Conservation (phyloP, 2,888 invertebrate genomes). For the Chaitophorus viminalis region DNA sequence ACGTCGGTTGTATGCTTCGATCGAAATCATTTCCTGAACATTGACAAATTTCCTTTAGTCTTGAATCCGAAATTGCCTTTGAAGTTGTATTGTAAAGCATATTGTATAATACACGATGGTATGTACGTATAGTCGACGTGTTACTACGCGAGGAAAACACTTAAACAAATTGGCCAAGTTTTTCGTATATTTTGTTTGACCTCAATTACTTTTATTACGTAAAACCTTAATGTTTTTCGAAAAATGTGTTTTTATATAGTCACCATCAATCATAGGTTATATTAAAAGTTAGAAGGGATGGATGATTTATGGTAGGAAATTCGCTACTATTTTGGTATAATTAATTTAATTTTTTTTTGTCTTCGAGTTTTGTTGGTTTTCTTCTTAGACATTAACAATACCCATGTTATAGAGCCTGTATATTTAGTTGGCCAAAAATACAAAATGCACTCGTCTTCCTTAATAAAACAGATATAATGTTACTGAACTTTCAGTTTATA, state of each 20-base stretch:
- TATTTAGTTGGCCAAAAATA: neutral
- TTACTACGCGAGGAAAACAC: conserved; percentile 39
- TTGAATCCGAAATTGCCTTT: conserved; percentile 15
- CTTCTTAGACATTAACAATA: neutral
- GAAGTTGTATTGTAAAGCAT: neutral
- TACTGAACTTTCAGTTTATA: neutral
- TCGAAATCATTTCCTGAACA: neutral
- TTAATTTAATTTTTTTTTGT: conserved; percentile 6
- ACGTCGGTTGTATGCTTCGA: neutral
- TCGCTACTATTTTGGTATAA: conserved; percentile 32
- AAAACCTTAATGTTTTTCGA: conserved; percentile 40
- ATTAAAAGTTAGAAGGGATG: conserved; percentile 39
- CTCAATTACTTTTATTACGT: conserved; percentile 54
- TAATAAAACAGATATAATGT: neutral
- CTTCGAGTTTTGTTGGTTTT: neutral
- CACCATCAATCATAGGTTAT: conserved; percentile 53
- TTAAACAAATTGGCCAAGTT: conserved; percentile 58
- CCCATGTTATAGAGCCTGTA: neutral
- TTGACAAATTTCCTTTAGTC: neutral
- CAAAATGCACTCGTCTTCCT: neutral
- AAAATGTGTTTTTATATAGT: conserved; percentile 52
- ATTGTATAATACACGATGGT: too few species aligned
- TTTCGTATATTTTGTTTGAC: conserved; percentile 26
- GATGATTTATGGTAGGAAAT: conserved; percentile 44
- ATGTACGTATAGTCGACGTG: neutral